Base-by-base conservation (phyloP, 2,113 vertebrate genomes). In the Tupaia tana region DNA sequence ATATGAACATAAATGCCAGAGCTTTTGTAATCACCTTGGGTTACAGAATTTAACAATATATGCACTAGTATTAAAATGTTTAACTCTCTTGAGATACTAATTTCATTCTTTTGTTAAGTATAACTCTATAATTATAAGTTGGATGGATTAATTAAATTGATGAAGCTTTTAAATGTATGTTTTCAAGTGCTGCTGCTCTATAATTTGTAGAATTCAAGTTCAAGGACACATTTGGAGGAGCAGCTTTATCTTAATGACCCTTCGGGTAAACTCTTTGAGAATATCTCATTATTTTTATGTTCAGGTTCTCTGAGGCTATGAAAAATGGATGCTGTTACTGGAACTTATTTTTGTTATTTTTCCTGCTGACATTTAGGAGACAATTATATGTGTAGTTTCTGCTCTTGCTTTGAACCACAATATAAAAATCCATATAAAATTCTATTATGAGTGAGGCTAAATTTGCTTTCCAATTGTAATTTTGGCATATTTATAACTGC, bases 261-360 rank as follows among this genome's bases (percentile, higher is more conserved):
- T 43, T 69, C 78, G 54, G 31, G 10, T 95, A 93, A 19, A 27
- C 54, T 77, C 34, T 84, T 90, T 82, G 24, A 63, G 54, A 73
- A 14, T 22, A 56, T 25, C 63, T 88, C 54, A 82, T 75, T 95
- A 77, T 90, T 64, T 90, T 86, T 84, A 61, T 78, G 24, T 54
- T 71, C 27, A 79, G 16, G 5, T 87, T 92, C 25, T 94, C 58
- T 77, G 29, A 9, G 24, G 15, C 11, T 86, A 61, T 91, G 73
- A 85, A 71, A 96, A 91, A 89, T 87, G 66, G 89, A 90, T 58
- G 9, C 8, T 73, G 18, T 86, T 94, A 83, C 2, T 15, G 43
- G 54, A 83, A 86, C 25, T 83, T 92, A 74, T 82, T 96, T 93
- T 96, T 79, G 29, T 52, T 89, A 63, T 91, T 95, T 91, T 86